A percentile compares a stretch with the other conserved stretches of the same genome.
Conservation (phyloP, 2,113 vertebrate species). For the Brachyistius frenatus region DNA sequence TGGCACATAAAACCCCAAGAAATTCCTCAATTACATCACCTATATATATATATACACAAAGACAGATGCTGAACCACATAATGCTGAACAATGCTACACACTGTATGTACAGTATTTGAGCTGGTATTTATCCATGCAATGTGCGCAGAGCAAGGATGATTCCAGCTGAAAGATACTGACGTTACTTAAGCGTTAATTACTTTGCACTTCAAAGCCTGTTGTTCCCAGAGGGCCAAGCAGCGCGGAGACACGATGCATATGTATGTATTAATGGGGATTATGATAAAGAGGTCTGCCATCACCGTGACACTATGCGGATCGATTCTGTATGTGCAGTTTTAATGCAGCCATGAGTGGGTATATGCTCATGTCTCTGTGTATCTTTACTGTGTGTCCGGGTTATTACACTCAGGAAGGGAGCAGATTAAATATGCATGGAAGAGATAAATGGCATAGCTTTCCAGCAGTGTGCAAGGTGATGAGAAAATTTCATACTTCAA, state of each 20-base stretch:
- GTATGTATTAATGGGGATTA: constrained; percentile 73
- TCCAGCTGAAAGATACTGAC: constrained; percentile 50
- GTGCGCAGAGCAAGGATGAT: constrained; percentile 27
- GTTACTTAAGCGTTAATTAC: constrained; percentile 79
- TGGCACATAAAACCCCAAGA: background rate
- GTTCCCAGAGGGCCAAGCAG: constrained; percentile 61
- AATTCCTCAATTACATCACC: background rate
- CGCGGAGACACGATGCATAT: constrained; percentile 64
- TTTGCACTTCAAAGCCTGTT: constrained; percentile 79
- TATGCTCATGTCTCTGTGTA: constrained; percentile 2
- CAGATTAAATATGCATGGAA: constrained; percentile 65
- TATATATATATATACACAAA: background rate
- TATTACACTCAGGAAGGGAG: constrained; percentile 27
- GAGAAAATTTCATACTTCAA: constrained; percentile 46
- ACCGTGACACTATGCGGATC: constrained; percentile 62
- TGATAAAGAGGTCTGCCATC: constrained; percentile 54
- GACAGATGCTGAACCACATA: background rate
- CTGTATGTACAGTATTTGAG: constrained; percentile 6
- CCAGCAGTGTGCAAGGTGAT: constrained; percentile 44
- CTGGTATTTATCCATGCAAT: constrained; percentile 24
- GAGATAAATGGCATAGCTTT: constrained; percentile 54
- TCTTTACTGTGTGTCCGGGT: constrained; percentile 17
- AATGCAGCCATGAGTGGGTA: background rate
- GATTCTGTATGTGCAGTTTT: constrained; percentile 40
- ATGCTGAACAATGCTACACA: constrained; percentile 4